Base-by-base conservation (phyloP, 37 sponge, comb jelly and placozoan species). In the Spongia lamella region DNA sequence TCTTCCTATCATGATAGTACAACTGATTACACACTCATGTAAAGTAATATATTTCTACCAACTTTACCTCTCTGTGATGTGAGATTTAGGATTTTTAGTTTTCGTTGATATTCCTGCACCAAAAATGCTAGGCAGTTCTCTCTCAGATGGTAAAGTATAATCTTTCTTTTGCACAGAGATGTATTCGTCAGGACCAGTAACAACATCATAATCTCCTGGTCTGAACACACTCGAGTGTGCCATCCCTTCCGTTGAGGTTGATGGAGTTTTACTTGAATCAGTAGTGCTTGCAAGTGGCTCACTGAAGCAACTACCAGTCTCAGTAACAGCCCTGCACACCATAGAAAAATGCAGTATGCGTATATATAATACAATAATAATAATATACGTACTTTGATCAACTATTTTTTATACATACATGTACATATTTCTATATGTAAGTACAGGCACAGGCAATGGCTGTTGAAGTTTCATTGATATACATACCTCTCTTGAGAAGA, bases 131-230 rank as follows among this genome's bases (percentile, higher is more conserved):
- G 61, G 71, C 38, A 43, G 47, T 43, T 43, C 47, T 43, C 47
- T 43, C 9, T 43, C 47, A 13, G 47, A 43, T 43, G 47, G 47
- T 43, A 43, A 43, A 13, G 15, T 34, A 66, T 61, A 89, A 47
- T 83, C 89, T 39, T 68, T 72, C 51, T 27, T 72, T 16, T 89
- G 79, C 16, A 75, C 53, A 29, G 81, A 73, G 27, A 73, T 4
- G 25, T 66, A 89, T 33, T 74, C 59, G 1, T 79, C 89, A 6
- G 79, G 70, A 0, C 31, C 50, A 0, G 24, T 26, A 25, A 70
- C 16, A 49, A 67, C 38, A 60, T 87, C 78, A 71, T 87, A 87
- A 58, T 91, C 92, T 16, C 88, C 92, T 29, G 63, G 16, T 36
- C 92, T 36, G 68, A 91, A 91, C 59, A 91, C 88, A 33, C 59